Evolutionary conservation across 2,797 vertebrate genomes (phyloP), one percentile per base, ranked within the genome.

Genomic region (Aselliscus stoliczkanus): DNA sequence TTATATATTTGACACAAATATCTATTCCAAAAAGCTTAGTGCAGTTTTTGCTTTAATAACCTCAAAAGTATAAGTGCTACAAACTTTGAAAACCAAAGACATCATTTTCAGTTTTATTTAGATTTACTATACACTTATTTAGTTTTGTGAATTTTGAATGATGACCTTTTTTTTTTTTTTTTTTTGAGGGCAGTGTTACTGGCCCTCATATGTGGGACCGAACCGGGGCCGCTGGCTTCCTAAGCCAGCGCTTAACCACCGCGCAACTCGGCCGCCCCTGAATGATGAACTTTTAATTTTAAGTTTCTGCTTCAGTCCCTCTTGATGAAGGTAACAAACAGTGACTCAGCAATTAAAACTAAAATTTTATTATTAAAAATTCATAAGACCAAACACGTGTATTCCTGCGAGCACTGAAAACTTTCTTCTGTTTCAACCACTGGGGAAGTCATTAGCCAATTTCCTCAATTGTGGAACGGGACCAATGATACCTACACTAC

Each of bases 321-420:
- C 50, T 94, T 87, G 82, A 82, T 75, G 29, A 93, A 88, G 25
- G 31, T 56, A 91, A 64, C 52, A 92, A 93, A 90, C 37, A 58
- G 21, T 67, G 82, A 72, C 29, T 94, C 42, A 85, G 93, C 82
- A 80, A 90, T 42, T 72, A 90, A 88, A 90, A 75, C 50, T n/a
- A 65, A 72, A 39, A 76, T 85, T 64, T 92, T 37, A 39, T 86
- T 72, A 47, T 56, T 95, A 76, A 83, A 86, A 73, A 64, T 86
- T 82, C 58, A 62, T 4, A n/a, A 85, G 50, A 60, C 44, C 37
- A 81, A 85, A 76, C 25, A 76, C 25, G 29, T 70, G 21, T 65
- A 60, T 72, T 18, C 1, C 34, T 77, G 73, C 44, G 67, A 88
- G 54, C 15, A 6, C 47, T 3, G 34, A 65, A 29, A 54, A 14